These are phyloP conservation scores for Pollenia griseotomentosa DNA, from an alignment of 2,888 invertebrate genomes.

Conservation along the genomic window DNA sequence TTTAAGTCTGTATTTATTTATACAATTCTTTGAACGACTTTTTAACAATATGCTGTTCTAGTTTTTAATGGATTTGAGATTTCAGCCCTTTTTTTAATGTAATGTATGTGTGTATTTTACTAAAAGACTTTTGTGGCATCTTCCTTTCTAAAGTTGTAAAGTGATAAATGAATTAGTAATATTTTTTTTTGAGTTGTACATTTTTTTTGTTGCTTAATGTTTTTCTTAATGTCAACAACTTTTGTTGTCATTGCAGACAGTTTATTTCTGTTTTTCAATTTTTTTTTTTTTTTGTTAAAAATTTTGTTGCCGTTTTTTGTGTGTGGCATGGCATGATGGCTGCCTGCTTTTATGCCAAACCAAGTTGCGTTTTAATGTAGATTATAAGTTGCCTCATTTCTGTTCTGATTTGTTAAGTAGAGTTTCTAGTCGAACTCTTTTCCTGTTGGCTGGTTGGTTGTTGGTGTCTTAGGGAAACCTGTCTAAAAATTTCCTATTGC, in stretches of 20 bases:
- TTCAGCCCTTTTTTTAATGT: not conserved
- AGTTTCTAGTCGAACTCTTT: not conserved
- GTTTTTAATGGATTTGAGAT: slow-evolving; percentile 32
- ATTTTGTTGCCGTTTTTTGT: not conserved
- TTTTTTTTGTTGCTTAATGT: not conserved
- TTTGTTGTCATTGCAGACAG: slow-evolving; percentile 45
- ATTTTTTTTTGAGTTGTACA: slow-evolving; percentile 47
- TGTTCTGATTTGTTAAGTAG: slow-evolving; percentile 35
- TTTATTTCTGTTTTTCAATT: slow-evolving; percentile 47
- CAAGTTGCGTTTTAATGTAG: slow-evolving; percentile 26
- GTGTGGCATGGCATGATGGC: not conserved
- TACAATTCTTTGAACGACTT: not conserved
- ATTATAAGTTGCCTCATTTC: slow-evolving; percentile 38
- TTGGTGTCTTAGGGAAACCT: slow-evolving; percentile 47
- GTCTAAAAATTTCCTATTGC: slow-evolving; percentile 65
- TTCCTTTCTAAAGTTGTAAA: slow-evolving; percentile 50
- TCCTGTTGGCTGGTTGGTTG: not conserved
- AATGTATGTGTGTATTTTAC: not conserved
- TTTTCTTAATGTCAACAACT: slow-evolving; percentile 57
- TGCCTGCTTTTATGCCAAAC: not conserved
- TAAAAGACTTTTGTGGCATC: slow-evolving; percentile 29
- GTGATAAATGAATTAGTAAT: slow-evolving; percentile 71
- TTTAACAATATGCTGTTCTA: slow-evolving; percentile 26
- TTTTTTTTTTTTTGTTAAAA: not conserved
- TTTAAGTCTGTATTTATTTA: slow-evolving; percentile 6